phyloP scores from a whole-genome alignment of 2,797 vertebrate species.

The Aeoliscus strigatus region DNA sequence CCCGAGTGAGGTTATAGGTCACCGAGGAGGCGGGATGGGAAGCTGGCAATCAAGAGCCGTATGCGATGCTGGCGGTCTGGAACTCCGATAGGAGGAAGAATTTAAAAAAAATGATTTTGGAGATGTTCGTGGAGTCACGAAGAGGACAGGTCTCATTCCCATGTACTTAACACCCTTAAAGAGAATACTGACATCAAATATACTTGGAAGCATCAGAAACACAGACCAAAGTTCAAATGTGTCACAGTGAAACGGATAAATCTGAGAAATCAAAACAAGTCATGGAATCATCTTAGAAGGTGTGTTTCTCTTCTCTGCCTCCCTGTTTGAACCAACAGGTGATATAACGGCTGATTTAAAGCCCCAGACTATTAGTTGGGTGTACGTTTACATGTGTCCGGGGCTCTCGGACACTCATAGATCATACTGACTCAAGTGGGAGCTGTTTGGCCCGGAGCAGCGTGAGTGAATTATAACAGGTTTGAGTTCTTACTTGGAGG shows the following conservation, averaged over 20 bases:
- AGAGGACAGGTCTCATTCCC: no score
- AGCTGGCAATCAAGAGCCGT: no score
- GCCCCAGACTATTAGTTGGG: slow-evolving; percentile 49
- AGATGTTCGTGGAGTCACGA: no score
- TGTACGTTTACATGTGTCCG: slow-evolving; percentile 58
- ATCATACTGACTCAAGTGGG: slow-evolving; percentile 67
- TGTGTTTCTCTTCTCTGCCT: slow-evolving; percentile 42
- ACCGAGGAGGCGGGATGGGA: no score
- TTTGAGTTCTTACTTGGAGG: slow-evolving; percentile 51
- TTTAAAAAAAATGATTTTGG: no score
- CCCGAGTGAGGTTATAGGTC: no score
- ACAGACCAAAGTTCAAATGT: no score
- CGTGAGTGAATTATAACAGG: slow-evolving; percentile 58
- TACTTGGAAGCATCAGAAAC: no score
- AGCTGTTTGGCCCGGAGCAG: slow-evolving; percentile 62
- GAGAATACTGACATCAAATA: no score
- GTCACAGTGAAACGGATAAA: slow-evolving; percentile 15
- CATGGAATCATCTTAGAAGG: slow-evolving; percentile 26
- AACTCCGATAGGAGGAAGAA: no score
- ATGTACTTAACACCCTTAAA: no score
- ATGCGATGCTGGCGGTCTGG: no score
- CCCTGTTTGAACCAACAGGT: slow-evolving; percentile 40
- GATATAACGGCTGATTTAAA: slow-evolving; percentile 58
- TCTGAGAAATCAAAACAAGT: slow-evolving; percentile 33
- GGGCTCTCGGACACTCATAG: slow-evolving; percentile 59